Evolutionary conservation across 2,888 invertebrate species (phyloP), one percentile per base, ranked within the genome.

Genomic region (Mesochorus sp.): DNA sequence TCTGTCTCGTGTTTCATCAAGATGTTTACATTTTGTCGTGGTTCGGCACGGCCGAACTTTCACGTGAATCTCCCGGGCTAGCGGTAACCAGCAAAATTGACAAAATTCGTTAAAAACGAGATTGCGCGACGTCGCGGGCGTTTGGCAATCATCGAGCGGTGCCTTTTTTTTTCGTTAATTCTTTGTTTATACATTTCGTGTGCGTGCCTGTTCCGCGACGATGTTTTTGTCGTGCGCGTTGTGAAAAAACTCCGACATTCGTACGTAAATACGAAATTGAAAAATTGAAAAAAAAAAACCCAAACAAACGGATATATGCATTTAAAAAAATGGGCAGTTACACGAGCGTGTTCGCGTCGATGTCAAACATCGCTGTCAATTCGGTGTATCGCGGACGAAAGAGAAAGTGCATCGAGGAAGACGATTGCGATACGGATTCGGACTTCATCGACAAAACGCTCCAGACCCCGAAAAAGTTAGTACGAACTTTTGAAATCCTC

Each of bases 381-480:
- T 86, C 88, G 2, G 88, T 90, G 19, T 90, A 87, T 75, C 86
- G 88, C 12, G 92, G 93, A 3, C 90, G 92, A 61, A 93, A 94
- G 79, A 91, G 94, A 73, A 94, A 94, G 87, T 92, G 92, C 61
- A 92, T 92, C 80, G 93, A 93, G 64, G 91, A 91, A 39, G 92
- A 92, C 75, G 87, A 90, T 47, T 90, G 92, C 74, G 92, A 93
- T 82, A 91, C 92, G 64, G 91, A 92, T 79, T 91, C 92, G 70
- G 92, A 92, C 83, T 91, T 92, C 66, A 92, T 93, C 81, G 92
- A 93, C 80, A 92, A 92, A 82, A 93, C 93, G 0, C 87, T 94
- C 72, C 93, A 93, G 83, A 93, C 93, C n/a, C 94, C 94, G 1
- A 95, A 95, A 91, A 94, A 93, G 94, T 94, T 88, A 86, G 89